These are phyloP conservation scores for Neuroscelio doddi DNA, from an alignment of 2,888 invertebrate species.

Conservation along the genomic window DNA sequence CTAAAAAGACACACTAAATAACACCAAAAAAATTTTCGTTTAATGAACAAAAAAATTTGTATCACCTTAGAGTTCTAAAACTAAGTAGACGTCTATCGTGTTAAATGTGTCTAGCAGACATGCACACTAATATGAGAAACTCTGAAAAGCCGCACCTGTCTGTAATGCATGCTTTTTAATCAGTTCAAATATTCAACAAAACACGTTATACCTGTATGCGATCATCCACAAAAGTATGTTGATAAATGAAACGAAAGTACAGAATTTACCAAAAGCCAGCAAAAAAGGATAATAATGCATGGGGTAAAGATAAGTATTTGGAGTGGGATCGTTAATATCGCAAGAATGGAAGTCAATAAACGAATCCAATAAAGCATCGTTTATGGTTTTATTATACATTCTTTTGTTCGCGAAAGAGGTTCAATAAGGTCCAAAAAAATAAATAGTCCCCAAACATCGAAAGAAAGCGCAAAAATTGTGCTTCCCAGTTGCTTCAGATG, in stretches of 20 bases:
- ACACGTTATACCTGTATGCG: constrained; percentile 8
- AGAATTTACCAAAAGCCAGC: constrained; percentile 7
- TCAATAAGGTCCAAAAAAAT: not conserved
- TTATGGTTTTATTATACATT: not conserved
- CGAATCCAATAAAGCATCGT: not conserved
- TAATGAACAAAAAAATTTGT: too few relatives aligned
- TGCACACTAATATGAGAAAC: constrained; percentile 29
- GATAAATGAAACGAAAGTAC: constrained; percentile 16
- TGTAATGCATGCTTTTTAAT: constrained; percentile 24
- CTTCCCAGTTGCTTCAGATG: not conserved
- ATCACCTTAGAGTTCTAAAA: constrained; percentile 6
- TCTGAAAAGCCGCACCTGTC: constrained; percentile 31
- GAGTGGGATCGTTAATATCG: not conserved
- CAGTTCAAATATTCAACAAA: constrained; percentile 25
- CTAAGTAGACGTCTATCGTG: not conserved
- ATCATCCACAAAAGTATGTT: not conserved
- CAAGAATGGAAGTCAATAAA: not conserved
- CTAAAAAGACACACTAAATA: too few relatives aligned
- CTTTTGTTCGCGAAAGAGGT: not conserved
- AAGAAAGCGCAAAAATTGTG: not conserved
- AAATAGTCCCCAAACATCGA: not conserved
- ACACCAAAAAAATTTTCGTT: too few relatives aligned
- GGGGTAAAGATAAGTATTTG: not conserved
- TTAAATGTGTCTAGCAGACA: constrained; percentile 15
- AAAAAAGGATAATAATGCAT: constrained; percentile 7